A percentile compares a stretch with the other conserved stretches of the same genome.
Evolutionary conservation across 2,888 invertebrate genomes (phyloP).

Genomic region (Julus scanicus): DNA sequence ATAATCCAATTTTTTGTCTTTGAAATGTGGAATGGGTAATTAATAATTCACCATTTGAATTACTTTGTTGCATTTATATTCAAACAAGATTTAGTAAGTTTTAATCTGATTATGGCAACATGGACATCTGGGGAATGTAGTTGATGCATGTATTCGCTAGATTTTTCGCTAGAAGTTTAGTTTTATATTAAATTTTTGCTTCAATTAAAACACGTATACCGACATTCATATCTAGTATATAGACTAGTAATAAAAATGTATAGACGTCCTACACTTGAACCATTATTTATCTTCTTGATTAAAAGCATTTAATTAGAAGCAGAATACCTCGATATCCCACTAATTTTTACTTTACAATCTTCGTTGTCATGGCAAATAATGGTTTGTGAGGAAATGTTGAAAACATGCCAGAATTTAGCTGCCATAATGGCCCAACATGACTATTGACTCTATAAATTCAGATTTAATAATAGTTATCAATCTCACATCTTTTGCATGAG

Average conservation of each 20-base stretch:
- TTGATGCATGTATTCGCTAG: not conserved
- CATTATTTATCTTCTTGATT: not conserved
- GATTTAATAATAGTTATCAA: not conserved
- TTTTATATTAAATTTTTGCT: not conserved
- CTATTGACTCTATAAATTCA: not conserved
- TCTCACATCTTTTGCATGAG: not conserved
- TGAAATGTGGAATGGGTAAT: not conserved
- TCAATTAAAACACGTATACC: not conserved
- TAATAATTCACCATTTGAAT: conserved; percentile 1
- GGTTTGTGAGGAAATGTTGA: not conserved
- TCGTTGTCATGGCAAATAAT: not conserved
- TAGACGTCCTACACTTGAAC: not conserved
- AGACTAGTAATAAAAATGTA: not conserved
- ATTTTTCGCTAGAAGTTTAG: not conserved
- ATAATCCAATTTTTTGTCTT: not conserved
- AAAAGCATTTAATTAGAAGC: not conserved
- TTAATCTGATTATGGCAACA: not conserved
- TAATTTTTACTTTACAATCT: conserved; percentile 16
- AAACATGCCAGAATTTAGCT: not conserved
- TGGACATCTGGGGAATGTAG: not conserved
- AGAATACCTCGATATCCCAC: not conserved
- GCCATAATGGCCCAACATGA: not conserved
- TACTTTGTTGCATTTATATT: not conserved
- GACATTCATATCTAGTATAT: not conserved
- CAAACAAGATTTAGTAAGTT: not conserved